A percentile compares a stretch with the other conserved stretches of the same genome.
Evolutionary conservation across 2,113 vertebrate species (phyloP).

Genomic region (Myxocyprinus asiaticus): DNA sequence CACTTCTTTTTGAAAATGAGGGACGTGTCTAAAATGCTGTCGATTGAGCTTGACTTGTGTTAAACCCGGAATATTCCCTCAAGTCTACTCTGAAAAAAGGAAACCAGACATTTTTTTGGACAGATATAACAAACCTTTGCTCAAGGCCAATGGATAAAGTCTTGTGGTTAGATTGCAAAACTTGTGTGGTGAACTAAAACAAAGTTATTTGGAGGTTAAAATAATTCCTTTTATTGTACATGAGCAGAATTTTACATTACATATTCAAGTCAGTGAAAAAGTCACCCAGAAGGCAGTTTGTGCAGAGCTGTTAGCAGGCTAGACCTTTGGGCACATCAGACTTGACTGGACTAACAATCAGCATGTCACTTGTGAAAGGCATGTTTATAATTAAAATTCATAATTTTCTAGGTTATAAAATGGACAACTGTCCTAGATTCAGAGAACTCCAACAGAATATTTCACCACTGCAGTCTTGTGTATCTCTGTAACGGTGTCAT

Average conservation of each 20-base stretch:
- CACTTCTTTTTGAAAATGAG: no score
- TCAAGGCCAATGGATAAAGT: neutral
- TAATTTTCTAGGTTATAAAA: conserved; percentile 14
- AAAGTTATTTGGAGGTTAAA: conserved; percentile 4
- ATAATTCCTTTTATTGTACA: neutral
- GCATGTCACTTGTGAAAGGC: conserved; percentile 8
- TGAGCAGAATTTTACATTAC: conserved; percentile 17
- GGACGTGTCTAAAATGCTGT: no score
- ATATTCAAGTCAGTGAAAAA: conserved; percentile 2
- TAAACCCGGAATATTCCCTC: neutral
- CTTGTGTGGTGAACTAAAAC: neutral
- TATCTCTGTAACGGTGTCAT: neutral
- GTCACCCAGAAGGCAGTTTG: conserved; percentile 11
- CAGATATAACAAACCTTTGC: conserved; percentile 10
- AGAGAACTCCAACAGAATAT: neutral
- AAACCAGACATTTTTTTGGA: conserved; percentile 11
- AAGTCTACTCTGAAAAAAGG: conserved; percentile 1
- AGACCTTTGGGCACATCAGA: neutral
- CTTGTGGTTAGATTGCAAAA: no score
- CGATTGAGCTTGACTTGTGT: no score
- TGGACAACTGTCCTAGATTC: conserved; percentile 21
- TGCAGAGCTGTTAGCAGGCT: neutral
- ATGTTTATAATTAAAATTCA: conserved; percentile 20
- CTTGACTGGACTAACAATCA: conserved; percentile 30
- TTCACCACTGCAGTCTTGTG: conserved; percentile 4